These are phyloP conservation scores for Tachina fera DNA, from an alignment of 2,888 invertebrate species.

Conservation along the genomic window DNA sequence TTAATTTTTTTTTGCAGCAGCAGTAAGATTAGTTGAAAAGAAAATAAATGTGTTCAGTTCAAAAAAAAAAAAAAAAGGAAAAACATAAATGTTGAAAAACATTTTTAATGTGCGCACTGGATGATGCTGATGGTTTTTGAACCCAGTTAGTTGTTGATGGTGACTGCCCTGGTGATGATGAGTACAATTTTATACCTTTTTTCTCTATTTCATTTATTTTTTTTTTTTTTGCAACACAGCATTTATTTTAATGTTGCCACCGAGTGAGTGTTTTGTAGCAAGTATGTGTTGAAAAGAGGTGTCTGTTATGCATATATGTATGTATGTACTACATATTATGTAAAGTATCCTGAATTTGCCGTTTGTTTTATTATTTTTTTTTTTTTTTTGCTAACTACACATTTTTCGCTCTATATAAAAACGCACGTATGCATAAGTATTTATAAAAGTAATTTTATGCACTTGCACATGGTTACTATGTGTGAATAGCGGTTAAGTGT, in stretches of 20 bases:
- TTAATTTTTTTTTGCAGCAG: constrained; percentile 9
- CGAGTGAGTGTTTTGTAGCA: constrained; percentile 28
- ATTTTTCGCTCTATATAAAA: constrained; percentile 5
- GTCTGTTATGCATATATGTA: constrained; percentile 54
- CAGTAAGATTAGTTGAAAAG: constrained; percentile 20
- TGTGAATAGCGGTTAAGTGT: constrained; percentile 59
- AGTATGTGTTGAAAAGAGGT: constrained; percentile 47
- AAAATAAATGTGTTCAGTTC: constrained; percentile 4
- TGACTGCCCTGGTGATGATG: constrained; percentile 41
- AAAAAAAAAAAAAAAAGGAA: not conserved
- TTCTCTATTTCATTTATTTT: constrained; percentile 9
- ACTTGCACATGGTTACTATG: not conserved
- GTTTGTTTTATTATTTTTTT: constrained; percentile 3
- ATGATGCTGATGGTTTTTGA: constrained; percentile 33
- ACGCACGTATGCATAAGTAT: not conserved
- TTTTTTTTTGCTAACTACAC: not conserved
- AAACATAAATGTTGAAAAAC: constrained; percentile 2
- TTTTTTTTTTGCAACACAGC: constrained; percentile 48
- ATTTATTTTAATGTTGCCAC: constrained; percentile 60
- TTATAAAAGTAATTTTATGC: not conserved
- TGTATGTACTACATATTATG: constrained; percentile 50
- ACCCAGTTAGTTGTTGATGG: constrained; percentile 34
- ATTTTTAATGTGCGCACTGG: constrained; percentile 18
- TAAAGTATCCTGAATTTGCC: constrained; percentile 58
- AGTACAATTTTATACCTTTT: constrained; percentile 39